Percentiles rank a stretch among this genome's conserved stretches.
Conservation (phyloP, 1,140 invertebrate genomes). For the Chironomus tepperi region DNA sequence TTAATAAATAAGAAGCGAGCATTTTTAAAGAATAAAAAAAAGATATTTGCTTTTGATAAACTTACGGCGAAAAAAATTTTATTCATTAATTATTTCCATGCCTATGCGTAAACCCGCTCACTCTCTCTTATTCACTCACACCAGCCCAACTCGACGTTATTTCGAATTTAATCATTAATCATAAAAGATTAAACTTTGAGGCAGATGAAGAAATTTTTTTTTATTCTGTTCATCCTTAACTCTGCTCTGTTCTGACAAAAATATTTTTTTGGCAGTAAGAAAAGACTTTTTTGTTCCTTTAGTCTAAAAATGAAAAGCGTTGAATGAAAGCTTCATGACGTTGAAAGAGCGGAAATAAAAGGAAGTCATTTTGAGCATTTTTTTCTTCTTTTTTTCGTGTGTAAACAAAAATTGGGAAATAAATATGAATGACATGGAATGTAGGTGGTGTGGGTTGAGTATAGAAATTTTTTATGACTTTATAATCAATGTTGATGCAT, state of each 20-base stretch:
- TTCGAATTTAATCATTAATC: background rate
- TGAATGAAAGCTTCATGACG: too few species aligned
- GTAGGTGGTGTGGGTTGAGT: too few species aligned
- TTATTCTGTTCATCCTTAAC: background rate
- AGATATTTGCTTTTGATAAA: background rate
- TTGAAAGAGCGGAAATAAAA: too few species aligned
- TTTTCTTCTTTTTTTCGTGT: too few species aligned
- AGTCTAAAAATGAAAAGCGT: too few species aligned
- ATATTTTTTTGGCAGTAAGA: background rate
- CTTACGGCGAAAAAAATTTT: background rate
- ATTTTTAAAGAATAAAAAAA: background rate
- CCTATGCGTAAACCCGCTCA: background rate
- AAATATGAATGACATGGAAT: too few species aligned
- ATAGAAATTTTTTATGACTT: too few species aligned
- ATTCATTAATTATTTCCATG: constrained; percentile 14
- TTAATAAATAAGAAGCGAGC: background rate
- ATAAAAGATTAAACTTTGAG: constrained; percentile 14
- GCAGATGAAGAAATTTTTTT: background rate
- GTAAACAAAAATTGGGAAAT: too few species aligned
- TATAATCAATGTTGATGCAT: too few species aligned
- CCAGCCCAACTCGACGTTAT: background rate
- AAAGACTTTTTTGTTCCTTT: too few species aligned
- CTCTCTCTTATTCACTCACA: background rate
- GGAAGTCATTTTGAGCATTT: too few species aligned
- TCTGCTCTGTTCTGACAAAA: background rate